A percentile compares a stretch with the other conserved stretches of the same genome.
Conservation (phyloP, 2,888 invertebrate genomes). For the Drosophila merina region DNA sequence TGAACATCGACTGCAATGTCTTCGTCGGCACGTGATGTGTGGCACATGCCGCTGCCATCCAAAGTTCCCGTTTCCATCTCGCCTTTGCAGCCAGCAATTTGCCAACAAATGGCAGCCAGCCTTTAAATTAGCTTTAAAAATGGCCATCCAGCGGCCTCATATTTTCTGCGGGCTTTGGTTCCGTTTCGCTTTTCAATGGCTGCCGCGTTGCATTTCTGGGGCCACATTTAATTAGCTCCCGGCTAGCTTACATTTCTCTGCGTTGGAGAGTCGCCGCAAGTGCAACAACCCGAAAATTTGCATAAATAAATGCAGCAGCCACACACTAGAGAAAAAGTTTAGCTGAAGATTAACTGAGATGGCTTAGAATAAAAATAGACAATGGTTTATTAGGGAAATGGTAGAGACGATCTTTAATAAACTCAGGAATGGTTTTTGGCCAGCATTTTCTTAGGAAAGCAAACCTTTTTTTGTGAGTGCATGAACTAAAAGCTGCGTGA, state of each 20-base stretch:
- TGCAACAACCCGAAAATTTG: conserved; percentile 74
- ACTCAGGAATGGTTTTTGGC: neutral
- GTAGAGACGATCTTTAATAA: neutral
- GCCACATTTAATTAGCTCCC: conserved; percentile 70
- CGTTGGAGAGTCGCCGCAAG: conserved; percentile 59
- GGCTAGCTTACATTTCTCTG: conserved; percentile 20
- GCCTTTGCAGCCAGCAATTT: neutral
- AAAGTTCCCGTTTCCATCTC: conserved; percentile 1
- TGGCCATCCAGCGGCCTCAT: conserved; percentile 31
- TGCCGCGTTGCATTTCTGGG: conserved; percentile 43
- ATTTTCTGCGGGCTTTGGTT: conserved; percentile 38
- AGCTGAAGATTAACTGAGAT: no score
- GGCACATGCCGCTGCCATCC: conserved; percentile 64
- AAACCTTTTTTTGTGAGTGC: conserved; percentile 11
- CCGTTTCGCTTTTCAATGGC: conserved; percentile 51
- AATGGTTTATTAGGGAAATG: neutral
- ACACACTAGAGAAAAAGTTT: conserved; percentile 38
- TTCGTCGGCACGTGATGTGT: conserved; percentile 76
- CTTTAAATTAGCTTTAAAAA: conserved; percentile 75
- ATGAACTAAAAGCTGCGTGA: conserved; percentile 27
- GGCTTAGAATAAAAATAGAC: neutral
- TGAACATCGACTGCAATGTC: conserved; percentile 70
- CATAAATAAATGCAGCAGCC: conserved; percentile 60
- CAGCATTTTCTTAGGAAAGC: neutral
- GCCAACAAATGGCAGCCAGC: neutral